phyloP scores from a whole-genome alignment of 1,140 invertebrate genomes.

The Dermatophagoides farinae region DNA sequence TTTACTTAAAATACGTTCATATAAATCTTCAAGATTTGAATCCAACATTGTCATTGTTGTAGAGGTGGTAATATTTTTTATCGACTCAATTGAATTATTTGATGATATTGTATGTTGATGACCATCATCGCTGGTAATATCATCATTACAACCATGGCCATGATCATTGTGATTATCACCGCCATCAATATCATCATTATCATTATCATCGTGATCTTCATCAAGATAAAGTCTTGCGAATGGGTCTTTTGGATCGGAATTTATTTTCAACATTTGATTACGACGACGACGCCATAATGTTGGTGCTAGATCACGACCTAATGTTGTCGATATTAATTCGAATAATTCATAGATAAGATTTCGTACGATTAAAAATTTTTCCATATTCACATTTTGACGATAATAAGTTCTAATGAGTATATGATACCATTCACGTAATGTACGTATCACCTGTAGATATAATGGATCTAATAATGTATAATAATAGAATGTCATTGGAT shows the following conservation, averaged over 20 bases:
- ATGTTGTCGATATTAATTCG: conserved; percentile 58
- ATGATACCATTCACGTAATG: conserved; percentile 75
- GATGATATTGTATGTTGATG: no score
- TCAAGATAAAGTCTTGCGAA: background rate
- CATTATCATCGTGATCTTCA: background rate
- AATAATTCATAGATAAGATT: conserved; percentile 73
- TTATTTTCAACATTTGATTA: conserved; percentile 77
- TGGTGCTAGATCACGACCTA: conserved; percentile 67
- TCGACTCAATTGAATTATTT: background rate
- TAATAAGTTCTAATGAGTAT: conserved; percentile 57
- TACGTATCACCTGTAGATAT: conserved; percentile 52
- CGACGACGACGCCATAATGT: conserved; percentile 60
- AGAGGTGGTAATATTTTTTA: background rate
- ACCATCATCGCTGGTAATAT: no score
- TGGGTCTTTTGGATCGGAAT: background rate
- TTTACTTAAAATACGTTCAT: background rate
- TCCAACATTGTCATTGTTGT: background rate
- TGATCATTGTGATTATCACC: background rate
- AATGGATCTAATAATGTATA: conserved; percentile 10
- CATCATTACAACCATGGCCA: background rate
- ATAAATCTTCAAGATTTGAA: background rate
- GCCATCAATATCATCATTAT: background rate
- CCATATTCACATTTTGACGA: conserved; percentile 61
- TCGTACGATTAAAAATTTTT: conserved; percentile 56
- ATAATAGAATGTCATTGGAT: background rate